These are phyloP conservation scores for Brachionus asplanchnoidis DNA, from an alignment of 1,140 invertebrate species.

Conservation along the genomic window DNA sequence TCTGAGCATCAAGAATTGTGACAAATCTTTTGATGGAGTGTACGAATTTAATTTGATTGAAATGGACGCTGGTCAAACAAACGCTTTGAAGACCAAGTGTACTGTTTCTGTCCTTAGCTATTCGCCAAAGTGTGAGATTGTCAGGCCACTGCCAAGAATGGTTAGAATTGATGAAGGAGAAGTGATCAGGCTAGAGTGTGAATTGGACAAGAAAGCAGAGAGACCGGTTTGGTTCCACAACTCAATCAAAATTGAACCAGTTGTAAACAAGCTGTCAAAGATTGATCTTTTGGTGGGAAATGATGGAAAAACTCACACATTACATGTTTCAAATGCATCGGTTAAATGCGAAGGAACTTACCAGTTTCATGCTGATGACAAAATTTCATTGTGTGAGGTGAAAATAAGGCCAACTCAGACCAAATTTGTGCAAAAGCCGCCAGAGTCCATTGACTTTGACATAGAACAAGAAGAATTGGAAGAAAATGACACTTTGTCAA, in stretches of 20 bases:
- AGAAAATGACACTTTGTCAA: constrained; percentile 14
- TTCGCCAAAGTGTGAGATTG: neutral
- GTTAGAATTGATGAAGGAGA: constrained; percentile 21
- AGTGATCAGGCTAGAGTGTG: neutral
- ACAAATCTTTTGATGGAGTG: neutral
- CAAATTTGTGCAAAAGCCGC: neutral
- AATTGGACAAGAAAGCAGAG: neutral
- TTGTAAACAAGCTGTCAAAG: neutral
- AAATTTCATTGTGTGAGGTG: constrained; percentile 8
- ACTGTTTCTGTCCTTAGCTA: neutral
- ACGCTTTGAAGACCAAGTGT: neutral
- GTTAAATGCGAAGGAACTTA: constrained; percentile 27
- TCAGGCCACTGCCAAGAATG: neutral
- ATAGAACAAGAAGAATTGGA: neutral
- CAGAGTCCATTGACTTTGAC: neutral
- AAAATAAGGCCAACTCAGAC: neutral
- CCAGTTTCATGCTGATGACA: constrained; percentile 17
- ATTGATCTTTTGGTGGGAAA: neutral
- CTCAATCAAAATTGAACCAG: neutral
- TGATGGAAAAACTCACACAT: neutral
- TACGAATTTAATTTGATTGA: constrained; percentile 7
- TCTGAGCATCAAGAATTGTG: neutral
- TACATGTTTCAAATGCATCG: neutral
- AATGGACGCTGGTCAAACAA: neutral
- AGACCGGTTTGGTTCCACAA: neutral